A percentile compares a stretch with the other conserved stretches of the same genome.
phyloP scores from a whole-genome alignment of 1,140 invertebrate genomes.

The Zaprionus ornatus region DNA sequence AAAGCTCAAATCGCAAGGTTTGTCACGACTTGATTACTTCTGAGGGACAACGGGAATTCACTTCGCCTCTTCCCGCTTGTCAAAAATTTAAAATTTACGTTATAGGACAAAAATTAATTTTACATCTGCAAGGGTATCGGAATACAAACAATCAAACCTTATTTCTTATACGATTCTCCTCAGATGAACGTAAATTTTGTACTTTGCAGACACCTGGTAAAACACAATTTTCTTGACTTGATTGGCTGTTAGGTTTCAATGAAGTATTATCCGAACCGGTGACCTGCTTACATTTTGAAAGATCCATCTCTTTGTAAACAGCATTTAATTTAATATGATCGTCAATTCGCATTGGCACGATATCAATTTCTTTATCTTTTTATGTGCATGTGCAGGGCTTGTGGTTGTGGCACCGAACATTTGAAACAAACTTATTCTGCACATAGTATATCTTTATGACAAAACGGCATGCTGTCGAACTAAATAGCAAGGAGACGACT shows the following conservation, averaged over 20 bases:
- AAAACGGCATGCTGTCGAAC: no score
- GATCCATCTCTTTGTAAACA: neutral
- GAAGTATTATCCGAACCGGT: neutral
- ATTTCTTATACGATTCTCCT: slow-evolving; percentile 84
- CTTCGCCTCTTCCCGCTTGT: no score
- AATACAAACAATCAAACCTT: slow-evolving; percentile 73
- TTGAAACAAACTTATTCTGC: no score
- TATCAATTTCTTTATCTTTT: slow-evolving; percentile 52
- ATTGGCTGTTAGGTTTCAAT: neutral
- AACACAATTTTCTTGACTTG: neutral
- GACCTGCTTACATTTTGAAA: neutral
- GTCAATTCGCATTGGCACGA: neutral
- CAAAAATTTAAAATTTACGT: no score
- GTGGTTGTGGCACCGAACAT: no score
- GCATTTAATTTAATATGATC: neutral
- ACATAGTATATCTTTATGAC: no score
- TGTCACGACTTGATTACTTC: no score
- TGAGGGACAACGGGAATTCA: no score
- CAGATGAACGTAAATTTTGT: slow-evolving; percentile 32
- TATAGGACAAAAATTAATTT: no score
- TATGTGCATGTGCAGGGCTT: no score
- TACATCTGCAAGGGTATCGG: neutral
- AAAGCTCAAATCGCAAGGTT: no score
- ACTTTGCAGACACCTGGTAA: slow-evolving; percentile 7
- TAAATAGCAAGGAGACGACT: no score